Evolutionary conservation across 2,888 invertebrate species (phyloP).

Genomic region (Lasiommata megera): DNA sequence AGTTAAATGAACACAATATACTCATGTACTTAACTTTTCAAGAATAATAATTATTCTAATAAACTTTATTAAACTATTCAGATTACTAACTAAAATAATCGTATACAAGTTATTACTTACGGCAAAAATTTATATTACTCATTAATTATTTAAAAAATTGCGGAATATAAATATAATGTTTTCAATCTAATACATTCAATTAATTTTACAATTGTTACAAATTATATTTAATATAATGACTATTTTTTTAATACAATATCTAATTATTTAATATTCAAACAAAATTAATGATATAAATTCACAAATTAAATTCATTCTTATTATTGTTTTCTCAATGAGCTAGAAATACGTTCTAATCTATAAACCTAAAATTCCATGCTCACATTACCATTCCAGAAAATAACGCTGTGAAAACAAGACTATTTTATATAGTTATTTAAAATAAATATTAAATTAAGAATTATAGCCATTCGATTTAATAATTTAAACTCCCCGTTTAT

Average conservation of each 20-base stretch:
- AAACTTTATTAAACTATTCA: constrained; percentile 15
- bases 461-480: too few species aligned
- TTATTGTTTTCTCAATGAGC: neutral
- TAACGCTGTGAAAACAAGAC: constrained; percentile 8
- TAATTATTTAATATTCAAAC: too few species aligned
- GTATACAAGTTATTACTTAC: constrained; percentile 19
- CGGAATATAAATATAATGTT: neutral
- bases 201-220: constrained; percentile 1
- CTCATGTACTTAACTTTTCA: constrained; percentile 9
- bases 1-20: constrained; percentile 7
- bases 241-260: neutral
- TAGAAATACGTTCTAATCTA: neutral
- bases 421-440: neutral
- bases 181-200: neutral
- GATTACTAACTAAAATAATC: constrained; percentile 14
- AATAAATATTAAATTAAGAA: too few species aligned
- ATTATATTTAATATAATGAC: neutral
- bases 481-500: neutral
- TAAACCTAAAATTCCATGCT: neutral
- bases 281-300: too few species aligned
- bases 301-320: too few species aligned
- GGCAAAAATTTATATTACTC: constrained; percentile 1
- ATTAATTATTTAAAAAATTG: neutral
- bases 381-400: neutral
- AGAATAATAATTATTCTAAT: constrained; percentile 8